These are phyloP conservation scores for Willisornis vidua DNA, from an alignment of 2,113 vertebrate species.

Conservation along the genomic window DNA sequence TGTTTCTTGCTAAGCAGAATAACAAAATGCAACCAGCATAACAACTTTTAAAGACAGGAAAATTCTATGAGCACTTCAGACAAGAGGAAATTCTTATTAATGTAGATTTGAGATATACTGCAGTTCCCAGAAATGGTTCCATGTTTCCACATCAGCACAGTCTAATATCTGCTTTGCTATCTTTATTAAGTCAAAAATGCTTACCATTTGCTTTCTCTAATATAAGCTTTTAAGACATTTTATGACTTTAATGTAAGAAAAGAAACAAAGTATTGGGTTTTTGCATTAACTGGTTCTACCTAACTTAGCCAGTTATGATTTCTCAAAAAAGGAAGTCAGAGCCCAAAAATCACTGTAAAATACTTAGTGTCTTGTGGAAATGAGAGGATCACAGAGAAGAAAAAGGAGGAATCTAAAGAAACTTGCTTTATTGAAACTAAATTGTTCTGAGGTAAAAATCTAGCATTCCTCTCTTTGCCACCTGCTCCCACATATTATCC, in stretches of 20 bases:
- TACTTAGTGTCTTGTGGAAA: background rate
- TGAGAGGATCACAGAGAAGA: no score
- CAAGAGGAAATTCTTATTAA: background rate
- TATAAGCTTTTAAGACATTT: background rate
- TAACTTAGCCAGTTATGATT: background rate
- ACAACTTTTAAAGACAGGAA: background rate
- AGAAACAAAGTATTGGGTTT: rapidly evolving
- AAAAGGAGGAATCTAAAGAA: background rate
- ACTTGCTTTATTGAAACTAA: background rate
- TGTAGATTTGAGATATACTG: background rate
- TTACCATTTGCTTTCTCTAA: background rate
- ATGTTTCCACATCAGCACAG: background rate
- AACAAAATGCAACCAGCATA: background rate
- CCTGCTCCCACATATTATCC: background rate
- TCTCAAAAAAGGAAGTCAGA: background rate
- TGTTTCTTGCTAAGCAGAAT: background rate
- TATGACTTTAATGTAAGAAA: background rate
- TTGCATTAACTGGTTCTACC: background rate
- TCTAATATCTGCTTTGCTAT: background rate
- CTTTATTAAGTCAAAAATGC: background rate
- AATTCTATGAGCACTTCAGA: background rate
- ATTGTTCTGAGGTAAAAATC: background rate
- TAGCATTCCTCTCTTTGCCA: background rate
- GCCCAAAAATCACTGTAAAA: background rate
- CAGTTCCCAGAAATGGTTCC: background rate